Base-by-base conservation (phyloP, 2,113 vertebrate species). In the Neogobius melanostomus region DNA sequence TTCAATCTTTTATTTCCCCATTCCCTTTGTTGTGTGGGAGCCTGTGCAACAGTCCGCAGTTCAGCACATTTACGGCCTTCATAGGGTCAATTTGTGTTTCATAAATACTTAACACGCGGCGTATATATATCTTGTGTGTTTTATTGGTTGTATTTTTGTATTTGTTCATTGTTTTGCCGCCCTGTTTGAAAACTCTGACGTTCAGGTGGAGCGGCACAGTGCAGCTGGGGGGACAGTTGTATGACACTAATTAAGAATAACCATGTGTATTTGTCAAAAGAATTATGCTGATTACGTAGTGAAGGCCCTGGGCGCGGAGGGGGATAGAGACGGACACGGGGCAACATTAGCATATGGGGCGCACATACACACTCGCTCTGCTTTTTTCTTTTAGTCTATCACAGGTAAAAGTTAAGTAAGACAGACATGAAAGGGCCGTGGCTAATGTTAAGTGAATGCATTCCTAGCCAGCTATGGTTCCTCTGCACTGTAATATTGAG, bases 191-290 rank as follows among this genome's bases (percentile, higher is more conserved):
- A 69, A 74, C 74, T 69, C 64, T 81, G 82, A 88, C 87, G 80
- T 89, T 89, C 87, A 91, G 90, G 90, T 90, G 81, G 85, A 90
- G 80, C 87, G 89, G 85, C 88, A 84, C 64, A 68, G 85, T 83
- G 74, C 69, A 61, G 85, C 85, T 79, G 65, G 74, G 68, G 89
- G 91, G 90, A 88, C 82, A 89, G 80, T 59, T 81, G 82, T 86
- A 82, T 92, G 91, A 91, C 90, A 88, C 89, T 92, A 91, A 91
- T 91, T 92, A 91, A 91, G 91, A 90, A 90, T 92, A 92, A 92
- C 90, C 91, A 91, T 91, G 90, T 92, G 91, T 92, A 91, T 90
- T 92, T 92, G 91, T 91, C 89, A 92, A 80, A 91, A 89, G 83
- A 91, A 91, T 92, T 92, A 91, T 92, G 91, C 88, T 90, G 90